Evolutionary conservation across 1,140 invertebrate genomes (phyloP).

Genomic region (Neodiprion virginianus): DNA sequence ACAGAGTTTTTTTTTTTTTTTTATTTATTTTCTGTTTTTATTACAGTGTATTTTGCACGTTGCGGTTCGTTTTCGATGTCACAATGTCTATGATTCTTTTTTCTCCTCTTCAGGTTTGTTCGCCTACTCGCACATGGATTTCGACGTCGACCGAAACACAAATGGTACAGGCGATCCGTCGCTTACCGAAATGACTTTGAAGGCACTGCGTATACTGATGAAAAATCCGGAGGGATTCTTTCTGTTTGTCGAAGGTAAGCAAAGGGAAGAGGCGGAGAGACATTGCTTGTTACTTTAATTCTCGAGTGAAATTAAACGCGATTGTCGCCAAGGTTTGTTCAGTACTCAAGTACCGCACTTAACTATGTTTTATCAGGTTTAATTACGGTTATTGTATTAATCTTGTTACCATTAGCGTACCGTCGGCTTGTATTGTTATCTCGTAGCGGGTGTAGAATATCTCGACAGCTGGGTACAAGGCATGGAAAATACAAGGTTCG

Average conservation of each 20-base stretch:
- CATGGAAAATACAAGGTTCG: too few relatives aligned
- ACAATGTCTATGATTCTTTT: not conserved
- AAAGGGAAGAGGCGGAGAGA: not conserved
- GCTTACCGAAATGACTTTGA: constrained; percentile 82
- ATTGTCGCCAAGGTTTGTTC: too few relatives aligned
- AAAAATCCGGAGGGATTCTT: constrained; percentile 86
- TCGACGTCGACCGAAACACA: constrained; percentile 65
- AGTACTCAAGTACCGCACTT: too few relatives aligned
- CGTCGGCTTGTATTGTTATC: too few relatives aligned
- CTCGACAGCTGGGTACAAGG: too few relatives aligned
- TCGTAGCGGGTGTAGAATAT: too few relatives aligned
- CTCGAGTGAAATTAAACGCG: not conserved
- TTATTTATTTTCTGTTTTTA: too few relatives aligned
- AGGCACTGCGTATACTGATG: constrained; percentile 79
- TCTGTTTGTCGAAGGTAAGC: constrained; percentile 86
- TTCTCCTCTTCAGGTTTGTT: constrained; percentile 60
- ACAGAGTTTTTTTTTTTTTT: too few relatives aligned
- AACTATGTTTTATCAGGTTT: too few relatives aligned
- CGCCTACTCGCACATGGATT: constrained; percentile 66
- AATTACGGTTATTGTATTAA: too few relatives aligned
- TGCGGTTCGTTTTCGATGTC: not conserved
- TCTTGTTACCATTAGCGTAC: too few relatives aligned
- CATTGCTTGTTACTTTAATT: not conserved
- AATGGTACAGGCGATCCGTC: constrained; percentile 74
- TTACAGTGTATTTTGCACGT: too few relatives aligned